These are phyloP conservation scores for Enteromius unitaeniatus DNA, from an alignment of 2,797 vertebrate genomes.

Conservation along the genomic window DNA sequence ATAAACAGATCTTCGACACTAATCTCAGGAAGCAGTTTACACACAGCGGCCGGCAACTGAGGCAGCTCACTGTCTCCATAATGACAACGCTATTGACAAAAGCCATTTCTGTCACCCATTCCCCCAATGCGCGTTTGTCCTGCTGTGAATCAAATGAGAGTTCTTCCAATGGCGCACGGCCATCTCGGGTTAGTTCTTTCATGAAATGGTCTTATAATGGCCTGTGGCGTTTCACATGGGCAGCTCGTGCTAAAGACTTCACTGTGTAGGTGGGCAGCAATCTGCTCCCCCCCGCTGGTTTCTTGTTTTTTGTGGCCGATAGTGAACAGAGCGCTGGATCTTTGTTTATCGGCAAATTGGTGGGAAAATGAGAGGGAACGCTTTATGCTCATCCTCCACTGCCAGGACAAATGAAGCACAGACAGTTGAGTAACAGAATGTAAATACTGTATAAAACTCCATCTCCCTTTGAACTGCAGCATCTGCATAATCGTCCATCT, in stretches of 20 bases:
- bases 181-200: constrained; percentile 19
- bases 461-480: background rate
- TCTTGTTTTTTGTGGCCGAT: constrained; percentile 53
- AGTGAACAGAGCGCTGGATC: constrained; percentile 33
- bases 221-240: constrained; percentile 28
- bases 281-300: constrained; percentile 42
- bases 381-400: constrained; percentile 30
- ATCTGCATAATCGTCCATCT: background rate
- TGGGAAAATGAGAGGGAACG: constrained; percentile 50
- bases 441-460: constrained; percentile 21
- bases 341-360: constrained; percentile 55
- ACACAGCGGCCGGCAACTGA: constrained; percentile 60
- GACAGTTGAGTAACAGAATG: constrained; percentile 30
- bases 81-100: constrained; percentile 34
- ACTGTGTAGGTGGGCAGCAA: constrained; percentile 38
- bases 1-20: constrained; percentile 72
- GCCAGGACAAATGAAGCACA: constrained; percentile 28
- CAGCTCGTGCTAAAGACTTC: constrained; percentile 26
- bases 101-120: constrained; percentile 46
- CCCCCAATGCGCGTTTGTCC: constrained; percentile 32
- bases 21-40: constrained; percentile 68
- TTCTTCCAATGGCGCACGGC: background rate
- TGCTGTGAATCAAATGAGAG: constrained; percentile 48
- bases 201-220: constrained; percentile 31
- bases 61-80: constrained; percentile 34